A percentile compares a stretch with the other conserved stretches of the same genome.
These are phyloP conservation scores for Manis crassicaudata DNA, from an alignment of 2,797 vertebrate genomes.

Conservation along the genomic window DNA sequence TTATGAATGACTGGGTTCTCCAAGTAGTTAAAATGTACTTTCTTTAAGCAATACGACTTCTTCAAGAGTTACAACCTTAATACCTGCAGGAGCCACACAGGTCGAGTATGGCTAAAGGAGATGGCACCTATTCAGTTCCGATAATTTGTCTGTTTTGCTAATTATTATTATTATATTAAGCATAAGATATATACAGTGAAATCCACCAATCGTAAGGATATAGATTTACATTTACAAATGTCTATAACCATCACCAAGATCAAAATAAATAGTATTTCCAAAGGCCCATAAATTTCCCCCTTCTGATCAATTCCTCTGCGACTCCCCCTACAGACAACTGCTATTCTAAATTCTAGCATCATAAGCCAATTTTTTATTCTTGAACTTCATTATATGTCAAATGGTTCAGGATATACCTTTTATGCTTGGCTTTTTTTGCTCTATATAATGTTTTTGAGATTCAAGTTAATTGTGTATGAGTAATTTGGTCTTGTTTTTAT, in stretches of 20 bases:
- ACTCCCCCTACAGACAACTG: not conserved
- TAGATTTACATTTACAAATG: not conserved
- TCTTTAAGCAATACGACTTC: not conserved
- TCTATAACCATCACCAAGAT: not conserved
- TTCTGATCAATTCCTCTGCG: not conserved
- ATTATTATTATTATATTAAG: not conserved
- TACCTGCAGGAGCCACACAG: not conserved
- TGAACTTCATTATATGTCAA: not conserved
- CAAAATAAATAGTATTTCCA: conserved; percentile 18
- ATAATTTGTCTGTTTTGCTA: not conserved
- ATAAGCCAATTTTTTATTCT: not conserved
- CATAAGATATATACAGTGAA: not conserved
- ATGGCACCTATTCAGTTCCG: not conserved
- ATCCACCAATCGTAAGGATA: not conserved
- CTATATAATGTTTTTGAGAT: not conserved
- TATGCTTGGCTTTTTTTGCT: not conserved
- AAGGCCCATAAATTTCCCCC: not conserved
- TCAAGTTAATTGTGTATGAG: not conserved
- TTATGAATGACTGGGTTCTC: not conserved
- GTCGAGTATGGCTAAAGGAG: not conserved
- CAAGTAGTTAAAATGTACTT: not conserved
- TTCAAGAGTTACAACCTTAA: not conserved
- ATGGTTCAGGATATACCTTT: not conserved
- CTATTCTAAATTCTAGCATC: not conserved
- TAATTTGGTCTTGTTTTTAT: not conserved